Evolutionary conservation across 1,140 invertebrate species (phyloP).

Genomic region (Varroa destructor): DNA sequence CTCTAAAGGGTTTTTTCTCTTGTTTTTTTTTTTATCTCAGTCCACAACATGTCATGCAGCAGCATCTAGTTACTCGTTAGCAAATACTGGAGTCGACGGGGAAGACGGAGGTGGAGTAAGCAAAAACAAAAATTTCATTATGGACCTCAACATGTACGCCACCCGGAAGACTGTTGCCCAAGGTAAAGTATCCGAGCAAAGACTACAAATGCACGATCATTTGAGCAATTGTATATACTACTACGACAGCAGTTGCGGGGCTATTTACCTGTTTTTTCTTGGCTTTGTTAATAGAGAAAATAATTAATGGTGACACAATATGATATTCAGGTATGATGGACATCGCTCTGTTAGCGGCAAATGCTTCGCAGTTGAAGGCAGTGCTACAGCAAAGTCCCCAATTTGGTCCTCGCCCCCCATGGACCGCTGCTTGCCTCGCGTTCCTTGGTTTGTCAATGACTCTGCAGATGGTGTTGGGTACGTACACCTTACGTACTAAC

Average conservation of each 20-base stretch:
- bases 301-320: too few relatives aligned
- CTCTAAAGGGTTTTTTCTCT: too few relatives aligned
- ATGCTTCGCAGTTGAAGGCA: conserved; percentile 18
- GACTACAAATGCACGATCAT: too few relatives aligned
- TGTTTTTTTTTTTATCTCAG: background rate
- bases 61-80: conserved; percentile 3
- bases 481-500: too few relatives aligned
- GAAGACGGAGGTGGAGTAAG: background rate
- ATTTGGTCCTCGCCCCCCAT: conserved; percentile 2
- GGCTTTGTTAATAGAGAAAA: too few relatives aligned
- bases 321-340: conserved; percentile 25
- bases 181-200: background rate
- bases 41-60: conserved; percentile 20
- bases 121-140: background rate
- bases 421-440: conserved; percentile 5
- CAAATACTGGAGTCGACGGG: conserved; percentile 14
- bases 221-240: too few relatives aligned
- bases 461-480: conserved; percentile 12
- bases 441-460: conserved; percentile 18
- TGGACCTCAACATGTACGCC: conserved; percentile 27
- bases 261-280: too few relatives aligned
- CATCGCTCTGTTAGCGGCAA: conserved; percentile 13
- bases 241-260: too few relatives aligned
- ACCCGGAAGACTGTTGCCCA: conserved; percentile 20
- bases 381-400: conserved; percentile 29